Evolutionary conservation across 2,113 vertebrate species (phyloP), one percentile per base, ranked within the genome.

Genomic region (Salvelinus namaycush): DNA sequence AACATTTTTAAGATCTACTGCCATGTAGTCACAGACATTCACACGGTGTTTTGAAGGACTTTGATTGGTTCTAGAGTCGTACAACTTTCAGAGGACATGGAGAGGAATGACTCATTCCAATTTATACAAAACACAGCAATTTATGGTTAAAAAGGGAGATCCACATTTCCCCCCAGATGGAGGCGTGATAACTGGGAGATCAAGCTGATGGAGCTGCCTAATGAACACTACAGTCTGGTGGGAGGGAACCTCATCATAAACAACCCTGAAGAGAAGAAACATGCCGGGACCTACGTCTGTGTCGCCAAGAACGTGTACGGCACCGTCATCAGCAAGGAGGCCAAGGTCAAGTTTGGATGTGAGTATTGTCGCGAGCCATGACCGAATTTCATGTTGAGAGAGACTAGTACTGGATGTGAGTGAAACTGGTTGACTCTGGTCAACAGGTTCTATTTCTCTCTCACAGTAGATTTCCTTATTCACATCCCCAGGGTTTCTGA

Each of bases 181-280:
- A 95, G 96, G 76, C 93, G 95, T 78, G 97, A 98, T 87, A 97
- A 95, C 81, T 96, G 96, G 93, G 97, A 99, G 81, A 95, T 99
- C 84, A 97, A 98, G 85, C 89, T 97, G 86, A 94, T 96, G 84
- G 93, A 95, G 82, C 93, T 93, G 84, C 93, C 92, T 0, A 96
- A 96, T 76, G 96, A 97, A 0, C 94, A 96, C 78, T 98, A 98
- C 86, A 97, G 95, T 86, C 94, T 99, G 87, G 96, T 99, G 4
- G 98, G 97, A 54, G 98, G 98, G 72, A 99, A 96, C 89, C 94
- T 99, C 74, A 91, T 99, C 31, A 98, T 99, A 89, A 97, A 86
- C 83, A 97, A 97, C 87, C 98, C 97, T 31, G 94, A 93, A 59
- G 96, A 97, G 79, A 94, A 93, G 84, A 97, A 95, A 60, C 97